phyloP scores from a whole-genome alignment of 1,140 invertebrate species.

The Maconellicoccus hirsutus region DNA sequence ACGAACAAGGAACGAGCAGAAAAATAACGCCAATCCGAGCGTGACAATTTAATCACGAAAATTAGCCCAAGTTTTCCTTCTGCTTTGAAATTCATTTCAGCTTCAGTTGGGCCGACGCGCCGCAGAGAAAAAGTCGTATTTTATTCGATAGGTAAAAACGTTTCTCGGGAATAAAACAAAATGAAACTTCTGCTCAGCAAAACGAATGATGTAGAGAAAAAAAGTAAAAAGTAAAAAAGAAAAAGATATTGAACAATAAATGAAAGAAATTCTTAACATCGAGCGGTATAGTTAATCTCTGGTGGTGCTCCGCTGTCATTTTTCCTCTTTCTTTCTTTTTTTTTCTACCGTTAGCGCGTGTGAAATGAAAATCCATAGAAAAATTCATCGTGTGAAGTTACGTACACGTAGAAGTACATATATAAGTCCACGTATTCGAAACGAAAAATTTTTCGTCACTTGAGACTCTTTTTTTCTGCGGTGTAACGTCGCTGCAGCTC shows the following conservation, averaged over 20 bases:
- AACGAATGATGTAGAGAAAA: not conserved
- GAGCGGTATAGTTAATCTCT: constrained; percentile 4
- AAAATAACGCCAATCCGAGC: too few relatives aligned
- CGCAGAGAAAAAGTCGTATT: not conserved
- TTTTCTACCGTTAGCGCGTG: not conserved
- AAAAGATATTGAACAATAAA: not conserved
- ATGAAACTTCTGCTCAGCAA: not conserved
- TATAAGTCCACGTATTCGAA: constrained; percentile 3
- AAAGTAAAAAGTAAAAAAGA: too few relatives aligned
- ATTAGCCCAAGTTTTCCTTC: too few relatives aligned
- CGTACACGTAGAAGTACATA: too few relatives aligned
- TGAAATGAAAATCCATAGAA: not conserved
- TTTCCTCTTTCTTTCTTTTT: not conserved
- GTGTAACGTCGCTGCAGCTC: too few relatives aligned
- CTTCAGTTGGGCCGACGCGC: too few relatives aligned
- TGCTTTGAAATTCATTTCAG: too few relatives aligned
- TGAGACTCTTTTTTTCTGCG: not conserved
- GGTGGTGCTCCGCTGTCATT: not conserved
- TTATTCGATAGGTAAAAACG: constrained; percentile 9
- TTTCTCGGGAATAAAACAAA: constrained; percentile 9
- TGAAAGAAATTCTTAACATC: not conserved
- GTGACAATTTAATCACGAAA: too few relatives aligned
- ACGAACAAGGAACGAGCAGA: too few relatives aligned
- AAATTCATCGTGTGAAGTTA: too few relatives aligned
- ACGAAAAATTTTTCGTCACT: not conserved